These are phyloP conservation scores for Wiebesia pumilae DNA, from an alignment of 1,140 invertebrate genomes.

Conservation along the genomic window DNA sequence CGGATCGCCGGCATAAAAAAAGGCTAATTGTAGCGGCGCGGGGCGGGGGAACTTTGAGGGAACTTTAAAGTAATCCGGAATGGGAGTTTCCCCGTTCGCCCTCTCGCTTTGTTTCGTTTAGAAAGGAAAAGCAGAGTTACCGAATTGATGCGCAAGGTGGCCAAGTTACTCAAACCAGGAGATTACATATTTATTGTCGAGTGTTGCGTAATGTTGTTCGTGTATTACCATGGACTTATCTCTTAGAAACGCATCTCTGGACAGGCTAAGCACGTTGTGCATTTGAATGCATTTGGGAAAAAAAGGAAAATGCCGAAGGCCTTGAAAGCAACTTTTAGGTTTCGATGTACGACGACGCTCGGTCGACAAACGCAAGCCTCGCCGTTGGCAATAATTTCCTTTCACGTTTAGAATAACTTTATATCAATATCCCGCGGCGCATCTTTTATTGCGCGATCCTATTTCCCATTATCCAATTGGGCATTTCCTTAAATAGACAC, in stretches of 20 bases:
- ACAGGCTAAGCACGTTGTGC: not conserved
- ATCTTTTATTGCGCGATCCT: too few relatives aligned
- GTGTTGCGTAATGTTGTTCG: not conserved
- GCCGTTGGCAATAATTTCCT: not conserved
- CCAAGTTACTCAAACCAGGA: not conserved
- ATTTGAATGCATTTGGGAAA: too few relatives aligned
- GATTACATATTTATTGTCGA: slow-evolving; percentile 29
- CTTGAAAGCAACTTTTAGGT: not conserved
- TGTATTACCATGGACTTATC: not conserved
- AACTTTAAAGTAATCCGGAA: slow-evolving; percentile 23
- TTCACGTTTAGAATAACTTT: not conserved
- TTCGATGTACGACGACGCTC: not conserved
- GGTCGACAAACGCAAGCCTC: not conserved
- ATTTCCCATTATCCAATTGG: not conserved
- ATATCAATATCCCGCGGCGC: too few relatives aligned
- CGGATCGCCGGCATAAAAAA: not conserved
- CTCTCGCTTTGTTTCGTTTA: not conserved
- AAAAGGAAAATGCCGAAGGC: not conserved
- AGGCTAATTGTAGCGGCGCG: slow-evolving; percentile 7
- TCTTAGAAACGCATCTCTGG: not conserved
- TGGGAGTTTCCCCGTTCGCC: not conserved
- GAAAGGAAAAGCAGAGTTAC: too few relatives aligned
- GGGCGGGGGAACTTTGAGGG: not conserved
- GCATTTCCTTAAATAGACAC: not conserved
- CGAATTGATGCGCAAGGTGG: slow-evolving; percentile 23